Evolutionary conservation across 2,797 vertebrate species (phyloP).

Genomic region (Microchirus variegatus): DNA sequence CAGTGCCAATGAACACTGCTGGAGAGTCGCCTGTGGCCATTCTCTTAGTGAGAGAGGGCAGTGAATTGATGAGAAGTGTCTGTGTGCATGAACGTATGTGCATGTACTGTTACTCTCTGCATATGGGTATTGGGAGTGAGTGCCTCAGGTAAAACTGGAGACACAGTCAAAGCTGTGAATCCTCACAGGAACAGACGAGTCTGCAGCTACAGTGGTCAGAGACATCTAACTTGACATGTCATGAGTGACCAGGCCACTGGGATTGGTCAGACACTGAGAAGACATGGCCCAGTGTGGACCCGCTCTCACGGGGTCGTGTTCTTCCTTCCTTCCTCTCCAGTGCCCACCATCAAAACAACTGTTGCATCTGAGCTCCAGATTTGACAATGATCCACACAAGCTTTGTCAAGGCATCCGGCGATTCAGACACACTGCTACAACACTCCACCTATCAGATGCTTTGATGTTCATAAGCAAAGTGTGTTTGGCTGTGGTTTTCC

Average conservation of each 20-base stretch:
- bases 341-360: constrained; percentile 30
- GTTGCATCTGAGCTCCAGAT: constrained; percentile 21
- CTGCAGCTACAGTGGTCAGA: constrained; percentile 45
- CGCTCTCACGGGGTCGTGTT: constrained; percentile 18
- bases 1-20: constrained; percentile 37
- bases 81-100: neutral
- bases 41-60: constrained; percentile 18
- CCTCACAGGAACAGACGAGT: constrained; percentile 44
- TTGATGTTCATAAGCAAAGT: no score
- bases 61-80: neutral
- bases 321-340: constrained; percentile 26
- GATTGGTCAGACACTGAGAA: constrained; percentile 20
- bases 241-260: constrained; percentile 27
- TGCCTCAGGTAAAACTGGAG: constrained; percentile 46
- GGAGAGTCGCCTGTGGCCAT: constrained; percentile 37
- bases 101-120: constrained; percentile 3
- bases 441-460: constrained; percentile 2
- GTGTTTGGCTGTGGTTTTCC: no score
- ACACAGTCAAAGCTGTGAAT: constrained; percentile 52
- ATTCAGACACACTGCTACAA: constrained; percentile 32
- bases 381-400: constrained; percentile 17
- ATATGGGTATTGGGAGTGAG: constrained; percentile 34
- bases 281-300: constrained; percentile 5
- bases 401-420: constrained; percentile 20
- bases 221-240: constrained; percentile 39